These are phyloP conservation scores for Cyanocitta stelleri DNA, from an alignment of 2,113 vertebrate species.

Conservation along the genomic window DNA sequence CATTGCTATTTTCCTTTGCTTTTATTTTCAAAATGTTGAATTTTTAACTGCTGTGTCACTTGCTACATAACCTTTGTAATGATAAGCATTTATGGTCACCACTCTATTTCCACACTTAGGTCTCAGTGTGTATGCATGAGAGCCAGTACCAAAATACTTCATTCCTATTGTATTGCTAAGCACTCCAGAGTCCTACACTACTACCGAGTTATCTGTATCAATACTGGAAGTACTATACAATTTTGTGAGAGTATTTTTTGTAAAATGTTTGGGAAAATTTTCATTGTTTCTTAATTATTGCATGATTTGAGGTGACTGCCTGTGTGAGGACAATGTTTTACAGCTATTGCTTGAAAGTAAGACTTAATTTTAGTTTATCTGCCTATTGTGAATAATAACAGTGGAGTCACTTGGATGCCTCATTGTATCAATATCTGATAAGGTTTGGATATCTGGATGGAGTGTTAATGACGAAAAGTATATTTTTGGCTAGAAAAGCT, in stretches of 20 bases:
- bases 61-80: background rate
- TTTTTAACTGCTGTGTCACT: background rate
- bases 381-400: background rate
- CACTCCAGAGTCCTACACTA: background rate
- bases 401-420: background rate
- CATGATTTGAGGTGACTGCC: background rate
- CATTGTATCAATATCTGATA: background rate
- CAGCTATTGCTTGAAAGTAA: background rate
- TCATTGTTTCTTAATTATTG: background rate
- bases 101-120: background rate
- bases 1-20: background rate
- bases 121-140: background rate
- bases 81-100: background rate
- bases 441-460: background rate
- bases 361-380: background rate
- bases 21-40: background rate
- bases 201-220: background rate
- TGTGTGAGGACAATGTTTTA: background rate
- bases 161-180: background rate
- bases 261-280: background rate
- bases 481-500: background rate
- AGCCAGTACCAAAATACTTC: background rate
- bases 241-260: background rate
- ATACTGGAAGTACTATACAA: background rate
- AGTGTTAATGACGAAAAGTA: background rate